Base-by-base conservation (phyloP, 2,797 vertebrate species). In the Eidolon dupreanum region DNA sequence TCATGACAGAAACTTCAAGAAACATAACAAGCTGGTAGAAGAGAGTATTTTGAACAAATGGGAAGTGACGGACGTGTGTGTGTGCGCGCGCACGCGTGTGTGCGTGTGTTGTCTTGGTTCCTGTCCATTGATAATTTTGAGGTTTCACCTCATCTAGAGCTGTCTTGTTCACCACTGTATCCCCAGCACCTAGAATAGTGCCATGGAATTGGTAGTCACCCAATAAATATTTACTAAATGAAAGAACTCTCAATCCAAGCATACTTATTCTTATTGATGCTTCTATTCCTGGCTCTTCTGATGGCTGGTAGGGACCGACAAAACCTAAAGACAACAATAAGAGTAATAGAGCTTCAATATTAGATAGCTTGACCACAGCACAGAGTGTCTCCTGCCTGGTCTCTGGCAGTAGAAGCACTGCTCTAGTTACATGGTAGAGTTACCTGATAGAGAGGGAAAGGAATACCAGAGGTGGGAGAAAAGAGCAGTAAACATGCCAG, bases 31-130 rank as follows among this genome's bases (percentile, higher is more conserved):
- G 20, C 55, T 91, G 55, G 15, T 75, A 90, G 71, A 36, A 79
- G 16, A 87, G 36, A 65, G 22, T 65, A 88, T 88, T 94, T 90
- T 91, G 66, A 90, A 86, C 31, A 90, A 90, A 43, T 61, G 57
- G 36, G 12, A 93, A 28, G 16, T 85, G 59, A 77, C 6, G 49
- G 49, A 16, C 7, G 49, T 49, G 49, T 49, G 49, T 49, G 15
- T 49, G 49, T 49, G 13, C 8, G 49, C 17, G 15, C 16, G 46
- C 46, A 15, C 3, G 13, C 13, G 16, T 15, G 1, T 16, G 49
- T 5, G 4, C 49, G 4, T 49, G 49, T 49, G 49, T 49, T 16
- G 6, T 57, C 75, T 87, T 79, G 24, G 9, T 86, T 93, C n/a
- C 59, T 51, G 43, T 36, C 33, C 68, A 51, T 28, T 1, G 33